Evolutionary conservation across 1,140 invertebrate species (phyloP).

Genomic region (Harlomillsia oculata): DNA sequence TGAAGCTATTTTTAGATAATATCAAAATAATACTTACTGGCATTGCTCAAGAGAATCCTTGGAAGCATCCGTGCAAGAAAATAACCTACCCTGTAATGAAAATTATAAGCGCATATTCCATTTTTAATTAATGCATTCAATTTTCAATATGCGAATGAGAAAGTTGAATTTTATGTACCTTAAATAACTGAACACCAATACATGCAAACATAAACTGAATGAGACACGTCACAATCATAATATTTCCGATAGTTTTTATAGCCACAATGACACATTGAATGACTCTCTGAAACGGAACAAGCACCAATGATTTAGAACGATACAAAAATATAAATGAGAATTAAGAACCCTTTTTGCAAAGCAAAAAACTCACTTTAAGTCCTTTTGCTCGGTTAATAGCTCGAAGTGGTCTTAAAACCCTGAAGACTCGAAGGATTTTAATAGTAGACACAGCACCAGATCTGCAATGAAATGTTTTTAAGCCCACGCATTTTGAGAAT

Average conservation of each 20-base stretch:
- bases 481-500: background rate
- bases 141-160: background rate
- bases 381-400: conserved; percentile 99
- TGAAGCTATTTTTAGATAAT: background rate
- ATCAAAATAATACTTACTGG: conserved; percentile 55
- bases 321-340: background rate
- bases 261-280: conserved; percentile 98
- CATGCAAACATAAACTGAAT: conserved; percentile 99
- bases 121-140: background rate
- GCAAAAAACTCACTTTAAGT: conserved; percentile 71
- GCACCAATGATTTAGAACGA: background rate
- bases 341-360: background rate
- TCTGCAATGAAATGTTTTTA: conserved; percentile 44
- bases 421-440: conserved; percentile 95
- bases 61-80: conserved; percentile 71
- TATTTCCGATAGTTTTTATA: conserved; percentile 98
- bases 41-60: conserved; percentile 77
- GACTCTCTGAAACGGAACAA: conserved; percentile 65
- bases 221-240: conserved; percentile 96
- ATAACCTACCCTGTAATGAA: conserved; percentile 68
- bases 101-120: background rate
- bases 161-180: conserved; percentile 55
- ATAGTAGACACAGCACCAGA: conserved; percentile 94
- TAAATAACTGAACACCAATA: conserved; percentile 99
- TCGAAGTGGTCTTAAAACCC: conserved; percentile 91